phyloP scores from a whole-genome alignment of 2,888 invertebrate genomes.

The Limnephilus rhombicus region DNA sequence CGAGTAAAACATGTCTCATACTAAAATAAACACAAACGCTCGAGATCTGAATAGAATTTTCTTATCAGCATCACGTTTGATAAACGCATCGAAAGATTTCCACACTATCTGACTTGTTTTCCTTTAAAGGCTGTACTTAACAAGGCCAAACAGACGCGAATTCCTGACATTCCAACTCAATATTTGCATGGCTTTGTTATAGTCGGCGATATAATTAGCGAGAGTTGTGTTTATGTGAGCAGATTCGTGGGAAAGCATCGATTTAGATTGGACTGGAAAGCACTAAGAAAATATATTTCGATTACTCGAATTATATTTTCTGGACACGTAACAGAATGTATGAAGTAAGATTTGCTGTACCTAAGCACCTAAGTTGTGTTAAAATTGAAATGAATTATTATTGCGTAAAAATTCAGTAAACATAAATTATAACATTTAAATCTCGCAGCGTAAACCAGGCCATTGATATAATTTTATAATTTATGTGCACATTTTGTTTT shows the following conservation, averaged over 20 bases:
- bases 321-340: not conserved
- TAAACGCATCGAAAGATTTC: constrained; percentile 14
- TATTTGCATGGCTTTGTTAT: not conserved
- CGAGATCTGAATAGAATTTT: constrained; percentile 18
- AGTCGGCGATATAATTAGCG: constrained; percentile 10
- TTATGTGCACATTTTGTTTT: too few relatives aligned
- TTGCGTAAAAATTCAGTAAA: too few relatives aligned
- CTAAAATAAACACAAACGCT: not conserved
- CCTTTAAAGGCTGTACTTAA: not conserved
- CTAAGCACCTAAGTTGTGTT: too few relatives aligned
- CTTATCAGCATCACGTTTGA: constrained; percentile 8
- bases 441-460: too few relatives aligned
- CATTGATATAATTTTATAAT: too few relatives aligned
- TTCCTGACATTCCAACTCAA: constrained; percentile 19
- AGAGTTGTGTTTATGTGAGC: not conserved
- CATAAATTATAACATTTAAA: too few relatives aligned
- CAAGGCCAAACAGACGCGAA: constrained; percentile 25
- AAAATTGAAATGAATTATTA: too few relatives aligned
- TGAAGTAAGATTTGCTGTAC: too few relatives aligned
- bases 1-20: not conserved
- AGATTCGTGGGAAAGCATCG: not conserved
- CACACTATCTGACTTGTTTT: constrained; percentile 6
- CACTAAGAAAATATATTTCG: not conserved
- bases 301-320: not conserved
- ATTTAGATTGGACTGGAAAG: not conserved